Percentiles rank a stretch among this genome's conserved stretches.
These are phyloP conservation scores for Rhynchotus rufescens DNA, from an alignment of 2,797 vertebrate species.

Conservation along the genomic window DNA sequence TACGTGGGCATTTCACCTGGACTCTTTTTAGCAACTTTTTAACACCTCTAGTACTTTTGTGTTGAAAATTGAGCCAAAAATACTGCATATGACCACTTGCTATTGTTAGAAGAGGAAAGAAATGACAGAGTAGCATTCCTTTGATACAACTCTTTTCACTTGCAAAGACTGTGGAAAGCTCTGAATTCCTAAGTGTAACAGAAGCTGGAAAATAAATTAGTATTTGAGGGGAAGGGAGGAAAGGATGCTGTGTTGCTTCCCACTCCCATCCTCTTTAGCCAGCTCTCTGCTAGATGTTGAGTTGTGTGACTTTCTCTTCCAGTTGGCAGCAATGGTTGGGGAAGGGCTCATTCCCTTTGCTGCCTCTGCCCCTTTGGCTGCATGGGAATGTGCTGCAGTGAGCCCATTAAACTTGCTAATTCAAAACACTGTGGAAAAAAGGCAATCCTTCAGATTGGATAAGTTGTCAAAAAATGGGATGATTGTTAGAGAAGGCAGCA, in stretches of 20 bases:
- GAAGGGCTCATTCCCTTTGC: background rate
- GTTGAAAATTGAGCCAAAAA: background rate
- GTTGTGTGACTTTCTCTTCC: background rate
- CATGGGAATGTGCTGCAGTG: background rate
- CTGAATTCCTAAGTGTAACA: background rate
- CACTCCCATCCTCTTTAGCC: background rate
- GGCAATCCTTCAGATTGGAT: no score
- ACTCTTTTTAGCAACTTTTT: background rate
- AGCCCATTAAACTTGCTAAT: background rate
- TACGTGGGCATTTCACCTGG: background rate
- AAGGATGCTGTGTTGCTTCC: background rate
- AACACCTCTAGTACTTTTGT: background rate
- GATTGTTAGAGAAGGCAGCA: background rate
- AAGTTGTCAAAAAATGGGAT: background rate
- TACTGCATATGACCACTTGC: background rate
- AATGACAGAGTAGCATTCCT: background rate
- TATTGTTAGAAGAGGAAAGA: background rate
- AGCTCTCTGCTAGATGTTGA: background rate
- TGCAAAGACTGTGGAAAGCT: background rate
- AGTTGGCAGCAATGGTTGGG: background rate
- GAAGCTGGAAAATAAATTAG: background rate
- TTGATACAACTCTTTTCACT: background rate
- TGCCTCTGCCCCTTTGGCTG: background rate
- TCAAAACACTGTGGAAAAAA: no score
- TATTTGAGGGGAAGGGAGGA: no score